Base-by-base conservation (phyloP, 2,113 vertebrate species). In the Tragelaphus imberbis region DNA sequence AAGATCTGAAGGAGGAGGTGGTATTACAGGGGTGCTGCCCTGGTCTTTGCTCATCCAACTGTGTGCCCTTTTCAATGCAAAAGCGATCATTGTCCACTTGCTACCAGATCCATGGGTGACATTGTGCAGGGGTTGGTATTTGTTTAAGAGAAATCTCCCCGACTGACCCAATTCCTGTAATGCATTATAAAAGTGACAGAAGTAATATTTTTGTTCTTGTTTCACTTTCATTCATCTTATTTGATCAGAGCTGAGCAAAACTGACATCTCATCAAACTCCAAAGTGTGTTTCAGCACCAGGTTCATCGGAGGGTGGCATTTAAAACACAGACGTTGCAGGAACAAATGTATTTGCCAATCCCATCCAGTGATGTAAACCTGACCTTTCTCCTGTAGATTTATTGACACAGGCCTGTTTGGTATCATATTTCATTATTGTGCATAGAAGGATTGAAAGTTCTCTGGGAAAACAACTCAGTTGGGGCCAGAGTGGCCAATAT, bases 261-360 rank as follows among this genome's bases (percentile, higher is more conserved):
- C 97, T 99, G 99, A 99, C 99, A 99, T 98, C 99, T 99, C 99
- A 99, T 99, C 99, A 99, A 98, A 98, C 95, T 94, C 92, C 96
- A 97, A 98, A 98, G 98, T 98, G 97, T 98, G 98, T 99, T 99
- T 98, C 98, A 97, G 97, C 93, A 92, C 90, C 91, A 92, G 98
- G 98, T 99, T 98, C 98, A 98, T 98, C 84, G 98, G 98, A 98
- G 96, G 98, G 98, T 99, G 99, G 99, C 99, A 99, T 99, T 99
- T 99, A 99, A 99, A 99, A 98, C 98, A 98, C 92, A 98, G 98
- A 98, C 98, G 96, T 99, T 96, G 98, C 86, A 97, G 97, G 98
- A 98, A 99, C 98, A 99, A 99, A 98, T 98, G 98, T 98, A 98
- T 99, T 99, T 99, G 98, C 98, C 92, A 97, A 98, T 97, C 97